A percentile compares a stretch with the other conserved stretches of the same genome.
Conservation (phyloP, 2,888 invertebrate species). For the Caenorhabditis japonica region DNA sequence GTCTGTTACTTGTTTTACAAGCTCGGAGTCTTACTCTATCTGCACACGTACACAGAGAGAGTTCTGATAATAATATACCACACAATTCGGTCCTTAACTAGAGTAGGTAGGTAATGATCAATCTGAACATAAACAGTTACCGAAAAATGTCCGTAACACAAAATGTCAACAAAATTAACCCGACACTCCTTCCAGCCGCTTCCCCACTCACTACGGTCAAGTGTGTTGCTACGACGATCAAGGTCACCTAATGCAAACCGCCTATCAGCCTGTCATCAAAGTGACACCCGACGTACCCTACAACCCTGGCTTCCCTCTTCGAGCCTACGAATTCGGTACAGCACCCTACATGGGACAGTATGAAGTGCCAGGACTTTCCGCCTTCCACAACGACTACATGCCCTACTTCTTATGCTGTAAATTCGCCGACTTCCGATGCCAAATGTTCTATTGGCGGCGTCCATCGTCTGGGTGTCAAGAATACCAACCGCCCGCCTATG, state of each 20-base stretch:
- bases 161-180: too few relatives aligned
- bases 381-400: slow-evolving; percentile 95
- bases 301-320: slow-evolving; percentile 76
- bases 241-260: slow-evolving; percentile 90
- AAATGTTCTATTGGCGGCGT: slow-evolving; percentile 89
- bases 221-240: slow-evolving; percentile 97
- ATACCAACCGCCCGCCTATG: slow-evolving; percentile 91
- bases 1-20: too few relatives aligned
- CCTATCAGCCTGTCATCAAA: slow-evolving; percentile 85
- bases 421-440: slow-evolving; percentile 95
- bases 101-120: too few relatives aligned
- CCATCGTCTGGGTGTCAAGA: slow-evolving; percentile 95
- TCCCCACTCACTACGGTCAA: slow-evolving; percentile 83
- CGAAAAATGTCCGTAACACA: too few relatives aligned
- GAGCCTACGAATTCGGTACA: slow-evolving; percentile 86
- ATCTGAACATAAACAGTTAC: too few relatives aligned
- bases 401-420: slow-evolving; percentile 94
- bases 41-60: too few relatives aligned
- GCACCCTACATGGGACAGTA: slow-evolving; percentile 94
- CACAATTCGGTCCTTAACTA: too few relatives aligned
- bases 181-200: slow-evolving; percentile 61
- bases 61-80: too few relatives aligned
- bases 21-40: too few relatives aligned
- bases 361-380: slow-evolving; percentile 92
- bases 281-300: slow-evolving; percentile 69